Base-by-base conservation (phyloP, 2,113 vertebrate species). In the Blennius ocellaris region DNA sequence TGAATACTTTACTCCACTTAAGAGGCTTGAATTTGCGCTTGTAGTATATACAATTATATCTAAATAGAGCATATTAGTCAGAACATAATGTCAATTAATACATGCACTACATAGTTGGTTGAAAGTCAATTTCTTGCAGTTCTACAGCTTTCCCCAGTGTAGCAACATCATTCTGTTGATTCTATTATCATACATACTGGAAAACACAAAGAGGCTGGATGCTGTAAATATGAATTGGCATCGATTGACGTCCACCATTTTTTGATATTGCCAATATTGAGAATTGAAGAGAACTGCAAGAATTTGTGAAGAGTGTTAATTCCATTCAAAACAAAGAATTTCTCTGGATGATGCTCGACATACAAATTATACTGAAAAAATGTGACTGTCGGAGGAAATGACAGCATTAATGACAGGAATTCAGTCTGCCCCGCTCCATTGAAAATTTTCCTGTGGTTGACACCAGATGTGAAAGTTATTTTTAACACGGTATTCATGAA, bases 401-500 rank as follows among this genome's bases (percentile, higher is more conserved):
- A 49, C 40, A 11, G 12, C 40, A 50, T 52, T 58, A 44, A 39
- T 69, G 55, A 76, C 47, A 37, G 21, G 38, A 62, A 59, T 48
- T 62, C 11, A 62, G 5, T 71, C 37, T 36, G 68, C 55, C 61
- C 63, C 40, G 11, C 15, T 54, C 36, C 47, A 12, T 40, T 58
- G 12, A 68, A 78, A 48, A 67, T 50, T 49, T 49, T 10, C 16
- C 51, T 11, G 2, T 41, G 36, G n/a, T 44, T 45, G 30, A 66
- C 37, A 3, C 8, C 1, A 9, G 8, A 60, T 45, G 6, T 45
- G 11, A 2, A 56, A n/a, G 16, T 44, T 50, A 60, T 55, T 72
- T 57, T 73, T 72, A 69, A 69, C 60, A 44, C 12, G 3, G 11
- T 12, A 39, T 47, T 56, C 21, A 72, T 72, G 1, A 51, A 52